These are phyloP conservation scores for Unio pictorum DNA, from an alignment of 2,888 invertebrate species.

Conservation along the genomic window DNA sequence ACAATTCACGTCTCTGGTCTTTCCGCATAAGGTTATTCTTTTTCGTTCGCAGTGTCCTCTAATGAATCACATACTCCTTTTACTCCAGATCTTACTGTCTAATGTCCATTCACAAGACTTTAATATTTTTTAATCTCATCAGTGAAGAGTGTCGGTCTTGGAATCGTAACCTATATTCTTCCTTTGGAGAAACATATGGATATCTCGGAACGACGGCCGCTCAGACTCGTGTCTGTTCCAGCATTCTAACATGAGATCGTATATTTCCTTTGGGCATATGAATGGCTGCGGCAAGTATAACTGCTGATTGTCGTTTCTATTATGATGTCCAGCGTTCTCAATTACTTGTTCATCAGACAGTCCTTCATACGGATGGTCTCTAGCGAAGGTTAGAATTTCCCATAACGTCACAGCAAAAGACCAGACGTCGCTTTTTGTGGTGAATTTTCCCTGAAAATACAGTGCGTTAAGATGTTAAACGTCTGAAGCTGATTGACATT, in stretches of 20 bases:
- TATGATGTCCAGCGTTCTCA: constrained; percentile 84
- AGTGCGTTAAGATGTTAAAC: too few relatives aligned
- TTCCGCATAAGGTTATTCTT: too few relatives aligned
- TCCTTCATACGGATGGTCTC: constrained; percentile 84
- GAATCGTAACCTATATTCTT: constrained; percentile 72
- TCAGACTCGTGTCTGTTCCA: constrained; percentile 88
- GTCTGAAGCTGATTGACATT: too few relatives aligned
- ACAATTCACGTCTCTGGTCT: too few relatives aligned
- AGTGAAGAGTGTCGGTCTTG: constrained; percentile 55
- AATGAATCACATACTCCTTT: too few relatives aligned
- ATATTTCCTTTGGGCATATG: constrained; percentile 88
- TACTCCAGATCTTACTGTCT: too few relatives aligned
- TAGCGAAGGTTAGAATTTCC: constrained; percentile 86
- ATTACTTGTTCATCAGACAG: constrained; percentile 86
- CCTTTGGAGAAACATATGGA: constrained; percentile 84
- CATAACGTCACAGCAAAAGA: constrained; percentile 91
- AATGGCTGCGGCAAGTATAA: constrained; percentile 80
- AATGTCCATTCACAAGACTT: too few relatives aligned
- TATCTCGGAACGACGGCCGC: constrained; percentile 89
- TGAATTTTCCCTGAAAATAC: constrained; percentile 83
- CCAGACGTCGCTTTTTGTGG: constrained; percentile 91
- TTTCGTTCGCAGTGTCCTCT: too few relatives aligned
- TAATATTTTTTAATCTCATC: constrained; percentile 35
- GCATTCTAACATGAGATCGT: constrained; percentile 92
- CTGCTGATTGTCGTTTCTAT: constrained; percentile 80